These are phyloP conservation scores for Sinohyriopsis cumingii DNA, from an alignment of 2,888 invertebrate species.

Conservation along the genomic window DNA sequence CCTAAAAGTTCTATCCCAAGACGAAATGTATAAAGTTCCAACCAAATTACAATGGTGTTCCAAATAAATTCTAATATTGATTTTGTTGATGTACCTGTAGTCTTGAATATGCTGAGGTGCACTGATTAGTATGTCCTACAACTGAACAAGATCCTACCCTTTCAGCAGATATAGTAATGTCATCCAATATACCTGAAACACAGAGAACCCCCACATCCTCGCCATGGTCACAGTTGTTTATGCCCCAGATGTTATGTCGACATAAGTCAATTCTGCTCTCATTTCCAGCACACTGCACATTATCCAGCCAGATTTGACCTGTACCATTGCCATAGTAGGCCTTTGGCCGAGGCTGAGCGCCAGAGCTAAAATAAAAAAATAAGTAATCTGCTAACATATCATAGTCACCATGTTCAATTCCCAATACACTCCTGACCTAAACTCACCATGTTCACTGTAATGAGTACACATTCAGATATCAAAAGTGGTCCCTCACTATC, in stretches of 20 bases:
- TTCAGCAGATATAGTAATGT: not conserved
- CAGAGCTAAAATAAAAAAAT: conserved; percentile 28
- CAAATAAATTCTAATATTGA: too few relatives aligned
- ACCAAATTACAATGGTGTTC: too few relatives aligned
- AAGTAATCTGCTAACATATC: too few relatives aligned
- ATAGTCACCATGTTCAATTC: not conserved
- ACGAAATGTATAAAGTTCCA: too few relatives aligned
- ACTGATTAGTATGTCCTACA: too few relatives aligned
- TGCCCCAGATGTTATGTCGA: conserved; percentile 22
- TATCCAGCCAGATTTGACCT: conserved; percentile 39
- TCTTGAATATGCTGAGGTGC: too few relatives aligned
- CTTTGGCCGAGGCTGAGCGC: conserved; percentile 39
- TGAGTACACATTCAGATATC: too few relatives aligned
- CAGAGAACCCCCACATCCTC: conserved; percentile 41
- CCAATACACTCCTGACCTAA: not conserved
- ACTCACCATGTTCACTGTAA: not conserved
- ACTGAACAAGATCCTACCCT: too few relatives aligned
- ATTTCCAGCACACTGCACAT: conserved; percentile 28
- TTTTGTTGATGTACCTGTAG: too few relatives aligned
- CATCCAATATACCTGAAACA: conserved; percentile 22
- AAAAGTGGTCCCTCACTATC: too few relatives aligned
- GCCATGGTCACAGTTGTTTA: conserved; percentile 22
- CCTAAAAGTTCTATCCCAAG: too few relatives aligned
- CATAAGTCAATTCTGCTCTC: conserved; percentile 30
- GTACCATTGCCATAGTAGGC: conserved; percentile 41